phyloP scores from a whole-genome alignment of 2,113 vertebrate genomes.

The Bubo scandiacus region DNA sequence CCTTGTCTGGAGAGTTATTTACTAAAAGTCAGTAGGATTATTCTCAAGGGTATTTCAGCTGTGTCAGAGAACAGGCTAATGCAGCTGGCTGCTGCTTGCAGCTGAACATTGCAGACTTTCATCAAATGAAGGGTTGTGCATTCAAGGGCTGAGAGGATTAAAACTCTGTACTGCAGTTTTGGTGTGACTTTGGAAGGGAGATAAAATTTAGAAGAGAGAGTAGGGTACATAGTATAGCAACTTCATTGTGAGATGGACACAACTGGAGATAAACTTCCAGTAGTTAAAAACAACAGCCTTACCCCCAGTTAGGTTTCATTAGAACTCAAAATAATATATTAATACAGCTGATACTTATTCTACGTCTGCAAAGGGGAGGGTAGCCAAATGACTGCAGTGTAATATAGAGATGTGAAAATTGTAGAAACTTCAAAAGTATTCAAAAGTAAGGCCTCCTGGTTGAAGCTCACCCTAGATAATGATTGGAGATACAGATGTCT shows the following conservation, averaged over 20 bases:
- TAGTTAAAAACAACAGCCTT: background rate
- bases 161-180: background rate
- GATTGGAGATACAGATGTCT: background rate
- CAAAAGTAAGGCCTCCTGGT: background rate
- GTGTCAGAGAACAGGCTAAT: background rate
- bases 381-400: background rate
- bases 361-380: background rate
- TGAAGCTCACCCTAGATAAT: background rate
- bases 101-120: background rate
- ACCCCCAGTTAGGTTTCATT: background rate
- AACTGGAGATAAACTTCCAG: background rate
- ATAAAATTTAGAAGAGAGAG: background rate
- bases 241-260: background rate
- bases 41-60: background rate
- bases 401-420: background rate
- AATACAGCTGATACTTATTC: background rate
- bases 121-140: background rate
- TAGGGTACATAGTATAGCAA: background rate
- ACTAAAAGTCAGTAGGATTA: background rate
- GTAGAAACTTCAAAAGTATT: background rate
- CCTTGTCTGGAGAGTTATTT: background rate
- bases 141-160: background rate
- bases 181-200: background rate
- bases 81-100: background rate
- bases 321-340: background rate